Evolutionary conservation across 2,113 vertebrate genomes (phyloP).

Genomic region (Pleuronectes platessa): DNA sequence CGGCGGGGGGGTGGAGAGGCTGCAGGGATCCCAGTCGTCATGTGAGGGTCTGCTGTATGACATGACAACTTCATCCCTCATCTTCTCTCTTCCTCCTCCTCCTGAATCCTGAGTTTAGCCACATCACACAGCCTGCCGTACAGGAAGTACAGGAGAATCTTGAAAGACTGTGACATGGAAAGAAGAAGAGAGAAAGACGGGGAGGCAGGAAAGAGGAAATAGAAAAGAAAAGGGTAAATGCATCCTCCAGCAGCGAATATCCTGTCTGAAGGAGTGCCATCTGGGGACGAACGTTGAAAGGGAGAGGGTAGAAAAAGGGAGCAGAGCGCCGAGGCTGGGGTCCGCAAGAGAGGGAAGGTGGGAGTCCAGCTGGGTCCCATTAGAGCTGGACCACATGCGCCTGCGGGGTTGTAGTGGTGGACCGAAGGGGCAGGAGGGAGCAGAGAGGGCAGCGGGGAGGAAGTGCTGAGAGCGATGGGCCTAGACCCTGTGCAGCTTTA

Average conservation of each 20-base stretch:
- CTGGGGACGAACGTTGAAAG: constrained; percentile 68
- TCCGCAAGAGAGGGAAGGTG: constrained; percentile 85
- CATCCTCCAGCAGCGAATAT: constrained; percentile 49
- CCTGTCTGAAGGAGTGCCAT: constrained; percentile 63
- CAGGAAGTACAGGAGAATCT: constrained; percentile 13
- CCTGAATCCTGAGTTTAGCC: constrained; percentile 39
- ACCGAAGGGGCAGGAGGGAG: constrained; percentile 87
- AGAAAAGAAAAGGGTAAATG: constrained; percentile 39
- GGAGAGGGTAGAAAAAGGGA: constrained; percentile 45
- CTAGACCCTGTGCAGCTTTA: constrained; percentile 95
- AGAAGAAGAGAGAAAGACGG: constrained; percentile 21
- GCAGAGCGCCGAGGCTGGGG: constrained; percentile 49
- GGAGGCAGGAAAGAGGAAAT: not conserved
- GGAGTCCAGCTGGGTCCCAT: constrained; percentile 99
- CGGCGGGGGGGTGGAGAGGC: not conserved
- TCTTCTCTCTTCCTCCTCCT: constrained; percentile 1
- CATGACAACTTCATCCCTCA: constrained; percentile 22
- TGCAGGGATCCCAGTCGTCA: constrained; percentile 11
- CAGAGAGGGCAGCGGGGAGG: constrained; percentile 92
- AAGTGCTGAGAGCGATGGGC: constrained; percentile 84
- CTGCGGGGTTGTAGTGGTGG: constrained; percentile 76
- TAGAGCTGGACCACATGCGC: constrained; percentile 94
- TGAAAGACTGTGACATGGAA: not conserved
- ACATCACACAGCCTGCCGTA: constrained; percentile 45
- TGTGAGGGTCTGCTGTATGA: constrained; percentile 21